A percentile compares a stretch with the other conserved stretches of the same genome.
These are phyloP conservation scores for Eumerus sabulonum DNA, from an alignment of 2,888 invertebrate genomes.

Conservation along the genomic window DNA sequence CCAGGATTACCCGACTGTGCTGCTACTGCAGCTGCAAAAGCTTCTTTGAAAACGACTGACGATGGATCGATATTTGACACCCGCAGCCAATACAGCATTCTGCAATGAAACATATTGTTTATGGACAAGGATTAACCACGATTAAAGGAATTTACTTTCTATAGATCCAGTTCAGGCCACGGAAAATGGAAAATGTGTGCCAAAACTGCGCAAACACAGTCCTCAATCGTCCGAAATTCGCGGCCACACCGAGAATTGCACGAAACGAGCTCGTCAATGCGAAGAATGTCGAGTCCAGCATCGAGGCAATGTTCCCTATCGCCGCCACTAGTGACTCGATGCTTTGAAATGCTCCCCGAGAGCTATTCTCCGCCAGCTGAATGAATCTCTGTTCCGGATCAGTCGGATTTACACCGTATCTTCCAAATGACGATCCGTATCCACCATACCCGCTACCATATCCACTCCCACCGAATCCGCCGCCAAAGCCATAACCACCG, in stretches of 20 bases:
- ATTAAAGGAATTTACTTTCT: constrained; percentile 79
- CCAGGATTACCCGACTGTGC: constrained; percentile 77
- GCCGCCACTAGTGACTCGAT: constrained; percentile 95
- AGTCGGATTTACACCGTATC: constrained; percentile 74
- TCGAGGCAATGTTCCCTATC: constrained; percentile 95
- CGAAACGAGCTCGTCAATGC: constrained; percentile 97
- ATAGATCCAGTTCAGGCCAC: constrained; percentile 89
- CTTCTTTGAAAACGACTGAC: constrained; percentile 79
- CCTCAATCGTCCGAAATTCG: constrained; percentile 92
- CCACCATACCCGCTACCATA: constrained; percentile 73
- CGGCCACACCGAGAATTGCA: constrained; percentile 96
- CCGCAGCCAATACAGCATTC: constrained; percentile 76
- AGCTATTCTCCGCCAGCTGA: constrained; percentile 93
- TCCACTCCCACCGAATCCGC: constrained; percentile 70
- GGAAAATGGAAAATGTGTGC: constrained; percentile 91
- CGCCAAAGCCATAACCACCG: constrained; percentile 70
- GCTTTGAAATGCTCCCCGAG: constrained; percentile 95
- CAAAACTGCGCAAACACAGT: constrained; percentile 92
- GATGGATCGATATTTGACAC: constrained; percentile 78
- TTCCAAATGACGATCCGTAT: constrained; percentile 74
- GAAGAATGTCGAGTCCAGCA: constrained; percentile 97
- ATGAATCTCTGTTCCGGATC: constrained; percentile 83
- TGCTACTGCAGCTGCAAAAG: constrained; percentile 78
- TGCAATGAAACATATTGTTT: constrained; percentile 47
- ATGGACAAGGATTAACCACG: not conserved